These are phyloP conservation scores for Pluvialis apricaria DNA, from an alignment of 2,113 vertebrate genomes.

Conservation along the genomic window DNA sequence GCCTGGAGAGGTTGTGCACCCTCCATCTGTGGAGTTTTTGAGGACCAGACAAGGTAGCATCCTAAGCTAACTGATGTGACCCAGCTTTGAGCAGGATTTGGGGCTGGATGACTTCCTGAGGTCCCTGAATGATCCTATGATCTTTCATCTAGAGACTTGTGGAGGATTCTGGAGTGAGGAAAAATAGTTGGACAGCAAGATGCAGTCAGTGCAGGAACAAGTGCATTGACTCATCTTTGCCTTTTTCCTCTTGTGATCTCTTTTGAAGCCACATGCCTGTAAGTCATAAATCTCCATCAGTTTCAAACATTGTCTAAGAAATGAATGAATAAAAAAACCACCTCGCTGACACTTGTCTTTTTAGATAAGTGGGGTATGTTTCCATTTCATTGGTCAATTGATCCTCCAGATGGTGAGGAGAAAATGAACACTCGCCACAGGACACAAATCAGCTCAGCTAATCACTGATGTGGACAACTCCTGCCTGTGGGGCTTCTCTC, in stretches of 20 bases:
- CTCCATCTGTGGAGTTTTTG: not conserved
- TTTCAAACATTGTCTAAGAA: not conserved
- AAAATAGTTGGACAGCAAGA: not conserved
- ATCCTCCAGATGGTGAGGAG: constrained; percentile 12
- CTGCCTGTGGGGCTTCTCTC: not conserved
- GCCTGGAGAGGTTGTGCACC: not conserved
- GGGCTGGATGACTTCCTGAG: not conserved
- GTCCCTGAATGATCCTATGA: not conserved
- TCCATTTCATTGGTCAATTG: constrained; percentile 22
- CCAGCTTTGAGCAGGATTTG: not conserved
- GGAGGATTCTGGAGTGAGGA: not conserved
- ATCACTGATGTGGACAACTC: not conserved
- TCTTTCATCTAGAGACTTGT: not conserved
- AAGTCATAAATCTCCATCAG: not conserved
- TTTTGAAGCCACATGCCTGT: not conserved
- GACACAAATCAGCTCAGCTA: constrained; percentile 5
- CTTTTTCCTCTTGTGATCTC: not conserved
- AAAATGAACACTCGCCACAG: not conserved
- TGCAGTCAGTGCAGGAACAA: not conserved
- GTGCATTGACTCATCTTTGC: not conserved
- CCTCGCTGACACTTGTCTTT: not conserved
- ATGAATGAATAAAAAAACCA: not conserved
- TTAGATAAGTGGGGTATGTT: not conserved
- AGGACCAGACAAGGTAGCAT: not conserved
- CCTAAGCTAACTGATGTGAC: not conserved